A percentile compares a stretch with the other conserved stretches of the same genome.
Conservation (phyloP, 2,888 invertebrate species). For the Heteropelma amictum region DNA sequence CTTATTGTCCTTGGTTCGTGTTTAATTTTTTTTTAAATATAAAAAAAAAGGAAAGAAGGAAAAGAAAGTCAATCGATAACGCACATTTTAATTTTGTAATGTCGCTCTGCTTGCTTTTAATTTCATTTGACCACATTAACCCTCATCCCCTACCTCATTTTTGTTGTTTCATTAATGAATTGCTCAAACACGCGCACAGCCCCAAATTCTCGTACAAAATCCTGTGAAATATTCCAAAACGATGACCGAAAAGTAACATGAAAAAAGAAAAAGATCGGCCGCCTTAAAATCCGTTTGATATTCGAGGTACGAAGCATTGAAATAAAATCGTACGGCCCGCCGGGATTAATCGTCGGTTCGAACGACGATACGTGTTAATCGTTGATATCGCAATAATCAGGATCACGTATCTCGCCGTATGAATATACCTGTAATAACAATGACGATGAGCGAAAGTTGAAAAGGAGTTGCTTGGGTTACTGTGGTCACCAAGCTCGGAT, state of each 20-base stretch:
- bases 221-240: constrained; percentile 14
- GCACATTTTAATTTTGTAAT: constrained; percentile 50
- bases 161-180: constrained; percentile 52
- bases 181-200: constrained; percentile 53
- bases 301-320: constrained; percentile 21
- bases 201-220: constrained; percentile 45
- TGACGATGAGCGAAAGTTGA: constrained; percentile 40
- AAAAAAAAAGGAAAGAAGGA: not conserved
- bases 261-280: constrained; percentile 11
- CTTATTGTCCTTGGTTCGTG: constrained; percentile 54
- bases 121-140: constrained; percentile 77
- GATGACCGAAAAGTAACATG: constrained; percentile 5
- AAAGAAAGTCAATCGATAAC: constrained; percentile 12
- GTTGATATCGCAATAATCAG: not conserved
- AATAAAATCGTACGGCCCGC: no score
- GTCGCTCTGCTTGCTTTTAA: constrained; percentile 53
- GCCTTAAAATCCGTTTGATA: constrained; percentile 5
- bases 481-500: constrained; percentile 77
- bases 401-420: not conserved
- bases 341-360: constrained; percentile 11
- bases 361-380: constrained; percentile 1
- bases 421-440: not conserved
- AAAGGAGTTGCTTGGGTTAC: constrained; percentile 75
- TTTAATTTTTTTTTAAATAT: constrained; percentile 48
- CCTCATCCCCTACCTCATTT: constrained; percentile 72